These are phyloP conservation scores for Listronotus bonariensis DNA, from an alignment of 1,140 invertebrate species.

Conservation along the genomic window DNA sequence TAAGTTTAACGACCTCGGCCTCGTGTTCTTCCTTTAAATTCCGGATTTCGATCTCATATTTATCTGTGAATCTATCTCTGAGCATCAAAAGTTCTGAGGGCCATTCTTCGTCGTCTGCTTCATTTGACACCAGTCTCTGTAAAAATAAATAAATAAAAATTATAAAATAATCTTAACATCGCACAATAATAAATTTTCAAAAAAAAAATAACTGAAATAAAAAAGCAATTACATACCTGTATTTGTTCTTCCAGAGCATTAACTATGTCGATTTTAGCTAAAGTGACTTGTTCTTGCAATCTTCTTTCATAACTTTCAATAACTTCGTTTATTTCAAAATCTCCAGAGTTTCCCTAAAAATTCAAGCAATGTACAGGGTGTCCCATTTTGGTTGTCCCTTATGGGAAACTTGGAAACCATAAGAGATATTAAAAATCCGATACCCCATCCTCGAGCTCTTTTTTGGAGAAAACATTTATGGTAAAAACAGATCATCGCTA, in stretches of 20 bases:
- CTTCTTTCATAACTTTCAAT: constrained; percentile 57
- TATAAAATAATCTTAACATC: background rate
- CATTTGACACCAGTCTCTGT: constrained; percentile 67
- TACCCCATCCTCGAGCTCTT: no score
- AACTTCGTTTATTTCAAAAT: constrained; percentile 57
- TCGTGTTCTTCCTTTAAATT: constrained; percentile 53
- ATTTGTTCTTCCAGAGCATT: constrained; percentile 64
- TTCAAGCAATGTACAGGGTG: constrained; percentile 13
- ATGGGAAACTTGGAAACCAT: no score
- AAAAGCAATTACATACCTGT: constrained; percentile 56
- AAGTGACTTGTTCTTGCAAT: constrained; percentile 63
- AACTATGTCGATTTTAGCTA: constrained; percentile 65
- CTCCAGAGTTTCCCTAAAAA: constrained; percentile 48
- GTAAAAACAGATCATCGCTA: no score
- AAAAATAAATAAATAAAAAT: constrained; percentile 18
- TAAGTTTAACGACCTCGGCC: constrained; percentile 59
- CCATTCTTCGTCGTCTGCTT: constrained; percentile 68
- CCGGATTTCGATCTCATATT: constrained; percentile 61
- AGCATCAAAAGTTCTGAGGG: constrained; percentile 69
- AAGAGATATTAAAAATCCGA: no score
- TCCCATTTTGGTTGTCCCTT: no score
- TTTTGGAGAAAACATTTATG: no score
- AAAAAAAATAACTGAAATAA: no score
- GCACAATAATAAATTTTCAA: no score
- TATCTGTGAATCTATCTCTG: constrained; percentile 69